Conservation (phyloP, 2,888 invertebrate species). For the Ichneumoninae sp. region DNA sequence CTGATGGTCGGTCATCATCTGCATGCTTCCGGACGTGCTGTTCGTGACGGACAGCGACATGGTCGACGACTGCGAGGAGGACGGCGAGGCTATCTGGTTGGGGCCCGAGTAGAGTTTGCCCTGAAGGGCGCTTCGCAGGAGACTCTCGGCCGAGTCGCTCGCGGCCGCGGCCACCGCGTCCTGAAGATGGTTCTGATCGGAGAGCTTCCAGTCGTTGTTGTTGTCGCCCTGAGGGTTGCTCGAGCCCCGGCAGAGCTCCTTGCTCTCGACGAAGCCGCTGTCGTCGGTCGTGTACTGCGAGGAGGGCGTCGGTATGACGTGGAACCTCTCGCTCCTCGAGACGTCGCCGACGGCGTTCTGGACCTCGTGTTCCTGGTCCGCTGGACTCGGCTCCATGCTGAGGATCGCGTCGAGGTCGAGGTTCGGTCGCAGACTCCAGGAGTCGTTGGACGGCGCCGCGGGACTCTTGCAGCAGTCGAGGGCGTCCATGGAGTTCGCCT, state of each 20-base stretch:
- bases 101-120: constrained; percentile 87
- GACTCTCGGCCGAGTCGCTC: constrained; percentile 87
- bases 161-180: constrained; percentile 75
- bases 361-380: constrained; percentile 85
- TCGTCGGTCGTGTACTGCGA: constrained; percentile 89
- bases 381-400: constrained; percentile 87
- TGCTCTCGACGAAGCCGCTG: constrained; percentile 89
- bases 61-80: constrained; percentile 81
- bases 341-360: constrained; percentile 87
- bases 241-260: constrained; percentile 84
- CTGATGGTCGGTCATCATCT: constrained; percentile 79
- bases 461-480: constrained; percentile 84
- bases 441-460: constrained; percentile 86
- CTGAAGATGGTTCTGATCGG: constrained; percentile 87
- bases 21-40: constrained; percentile 73
- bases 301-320: constrained; percentile 69
- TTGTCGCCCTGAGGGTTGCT: constrained; percentile 84
- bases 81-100: constrained; percentile 76
- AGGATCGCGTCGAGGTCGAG: constrained; percentile 93
- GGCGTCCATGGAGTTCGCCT: constrained; percentile 84
- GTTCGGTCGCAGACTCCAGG: constrained; percentile 88
- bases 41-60: constrained; percentile 76
- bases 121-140: constrained; percentile 92
- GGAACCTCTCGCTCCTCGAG: constrained; percentile 81
- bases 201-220: constrained; percentile 93